Evolutionary conservation across 1,140 invertebrate species (phyloP).

Genomic region (Dysdera silvatica): DNA sequence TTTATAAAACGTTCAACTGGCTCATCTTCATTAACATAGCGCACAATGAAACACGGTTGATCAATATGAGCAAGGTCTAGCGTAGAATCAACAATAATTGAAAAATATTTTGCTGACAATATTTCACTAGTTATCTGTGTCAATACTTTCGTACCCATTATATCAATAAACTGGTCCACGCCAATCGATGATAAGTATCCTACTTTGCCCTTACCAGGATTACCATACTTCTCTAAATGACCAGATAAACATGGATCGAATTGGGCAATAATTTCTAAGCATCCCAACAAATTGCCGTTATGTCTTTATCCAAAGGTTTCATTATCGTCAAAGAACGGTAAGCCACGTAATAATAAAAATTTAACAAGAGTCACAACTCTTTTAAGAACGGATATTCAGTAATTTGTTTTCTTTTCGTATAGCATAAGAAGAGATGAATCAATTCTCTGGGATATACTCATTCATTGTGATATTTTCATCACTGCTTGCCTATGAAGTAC

Average conservation of each 20-base stretch:
- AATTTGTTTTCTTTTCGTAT: conserved; percentile 1
- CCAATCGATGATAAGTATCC: conserved; percentile 12
- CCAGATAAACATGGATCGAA: too few relatives aligned
- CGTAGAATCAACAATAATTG: conserved; percentile 3
- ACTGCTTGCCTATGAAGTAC: too few relatives aligned
- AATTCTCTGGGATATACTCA: neutral
- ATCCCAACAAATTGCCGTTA: conserved; percentile 29
- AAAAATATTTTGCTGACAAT: conserved; percentile 5
- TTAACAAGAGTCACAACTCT: conserved; percentile 29
- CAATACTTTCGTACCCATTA: conserved; percentile 1
- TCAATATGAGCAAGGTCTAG: conserved; percentile 5
- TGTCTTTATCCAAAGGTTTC: conserved; percentile 33
- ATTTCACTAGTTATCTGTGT: neutral
- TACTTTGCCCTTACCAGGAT: conserved; percentile 16
- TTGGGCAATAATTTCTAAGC: too few relatives aligned
- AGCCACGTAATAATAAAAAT: conserved; percentile 29
- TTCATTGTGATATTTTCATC: too few relatives aligned
- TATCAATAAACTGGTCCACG: neutral
- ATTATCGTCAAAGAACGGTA: conserved; percentile 30
- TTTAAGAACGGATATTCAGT: conserved; percentile 22
- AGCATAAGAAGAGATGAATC: neutral
- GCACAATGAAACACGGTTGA: neutral
- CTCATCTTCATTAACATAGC: neutral
- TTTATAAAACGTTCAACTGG: neutral
- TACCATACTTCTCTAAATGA: too few relatives aligned